These are phyloP conservation scores for Cyclargus thomasi DNA, from an alignment of 1,140 invertebrate genomes.

Conservation along the genomic window DNA sequence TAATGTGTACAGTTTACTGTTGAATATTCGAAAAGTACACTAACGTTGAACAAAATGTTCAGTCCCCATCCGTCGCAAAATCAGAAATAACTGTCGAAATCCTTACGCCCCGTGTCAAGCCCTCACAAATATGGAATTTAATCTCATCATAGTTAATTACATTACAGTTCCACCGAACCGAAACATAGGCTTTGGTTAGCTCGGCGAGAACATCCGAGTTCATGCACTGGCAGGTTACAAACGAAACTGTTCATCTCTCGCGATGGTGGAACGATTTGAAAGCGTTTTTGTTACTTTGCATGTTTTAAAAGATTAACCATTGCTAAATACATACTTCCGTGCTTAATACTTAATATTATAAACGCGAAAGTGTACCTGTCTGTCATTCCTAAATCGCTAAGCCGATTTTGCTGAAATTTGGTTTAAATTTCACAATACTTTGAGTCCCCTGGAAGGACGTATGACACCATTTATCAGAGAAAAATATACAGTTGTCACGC, in stretches of 20 bases:
- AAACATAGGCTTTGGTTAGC: neutral
- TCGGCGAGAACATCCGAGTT: neutral
- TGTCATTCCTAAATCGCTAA: no score
- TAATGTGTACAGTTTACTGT: no score
- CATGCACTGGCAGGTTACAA: neutral
- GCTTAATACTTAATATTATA: no score
- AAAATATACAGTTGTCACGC: no score
- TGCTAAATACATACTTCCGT: neutral
- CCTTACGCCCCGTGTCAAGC: neutral
- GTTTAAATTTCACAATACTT: no score
- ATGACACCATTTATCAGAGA: no score
- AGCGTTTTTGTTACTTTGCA: neutral
- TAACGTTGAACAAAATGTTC: no score
- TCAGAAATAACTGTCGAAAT: neutral
- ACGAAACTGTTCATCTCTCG: neutral
- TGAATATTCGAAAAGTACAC: no score
- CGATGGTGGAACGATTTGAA: neutral
- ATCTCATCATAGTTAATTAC: constrained; percentile 1
- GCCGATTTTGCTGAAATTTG: no score
- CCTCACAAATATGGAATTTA: neutral
- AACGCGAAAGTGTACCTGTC: no score
- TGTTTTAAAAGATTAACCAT: neutral
- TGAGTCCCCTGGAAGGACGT: no score
- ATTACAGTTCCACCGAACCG: neutral
- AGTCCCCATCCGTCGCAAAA: no score